phyloP scores from a whole-genome alignment of 2,888 invertebrate species.

The Ganaspis brasiliensis region DNA sequence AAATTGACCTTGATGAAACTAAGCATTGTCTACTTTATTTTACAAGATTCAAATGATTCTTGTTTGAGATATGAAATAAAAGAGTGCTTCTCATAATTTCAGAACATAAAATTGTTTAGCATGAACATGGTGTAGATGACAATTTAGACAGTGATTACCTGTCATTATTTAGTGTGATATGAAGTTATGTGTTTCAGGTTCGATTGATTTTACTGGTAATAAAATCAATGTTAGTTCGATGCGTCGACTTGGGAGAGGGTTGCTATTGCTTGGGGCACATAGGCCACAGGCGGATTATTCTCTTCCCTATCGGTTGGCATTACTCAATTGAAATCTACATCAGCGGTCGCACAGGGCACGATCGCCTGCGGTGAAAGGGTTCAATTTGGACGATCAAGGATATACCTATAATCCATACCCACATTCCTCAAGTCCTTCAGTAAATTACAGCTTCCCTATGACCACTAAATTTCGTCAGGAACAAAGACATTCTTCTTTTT shows the following conservation, averaged over 20 bases:
- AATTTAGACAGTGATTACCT: too few relatives aligned
- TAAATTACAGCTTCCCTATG: constrained; percentile 22
- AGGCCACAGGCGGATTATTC: constrained; percentile 68
- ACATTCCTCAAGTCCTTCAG: constrained; percentile 47
- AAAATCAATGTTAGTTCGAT: constrained; percentile 71
- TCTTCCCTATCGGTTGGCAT: constrained; percentile 61
- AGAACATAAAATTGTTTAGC: not conserved
- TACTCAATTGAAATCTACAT: constrained; percentile 73
- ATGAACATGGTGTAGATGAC: too few relatives aligned
- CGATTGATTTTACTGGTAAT: constrained; percentile 68
- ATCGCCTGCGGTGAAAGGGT: constrained; percentile 61
- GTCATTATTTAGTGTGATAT: not conserved
- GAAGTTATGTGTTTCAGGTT: constrained; percentile 54
- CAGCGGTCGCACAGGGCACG: constrained; percentile 62
- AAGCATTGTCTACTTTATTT: not conserved
- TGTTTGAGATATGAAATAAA: not conserved
- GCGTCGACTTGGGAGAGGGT: constrained; percentile 27
- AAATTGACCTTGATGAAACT: not conserved
- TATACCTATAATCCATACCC: constrained; percentile 44
- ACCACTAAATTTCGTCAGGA: constrained; percentile 5
- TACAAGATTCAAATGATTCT: not conserved
- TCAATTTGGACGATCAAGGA: constrained; percentile 43
- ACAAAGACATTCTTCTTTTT: not conserved
- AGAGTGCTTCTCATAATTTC: not conserved
- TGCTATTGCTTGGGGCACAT: constrained; percentile 45